A percentile compares a stretch with the other conserved stretches of the same genome.
These are phyloP conservation scores for Alauda arvensis DNA, from an alignment of 2,797 vertebrate species.

Conservation along the genomic window DNA sequence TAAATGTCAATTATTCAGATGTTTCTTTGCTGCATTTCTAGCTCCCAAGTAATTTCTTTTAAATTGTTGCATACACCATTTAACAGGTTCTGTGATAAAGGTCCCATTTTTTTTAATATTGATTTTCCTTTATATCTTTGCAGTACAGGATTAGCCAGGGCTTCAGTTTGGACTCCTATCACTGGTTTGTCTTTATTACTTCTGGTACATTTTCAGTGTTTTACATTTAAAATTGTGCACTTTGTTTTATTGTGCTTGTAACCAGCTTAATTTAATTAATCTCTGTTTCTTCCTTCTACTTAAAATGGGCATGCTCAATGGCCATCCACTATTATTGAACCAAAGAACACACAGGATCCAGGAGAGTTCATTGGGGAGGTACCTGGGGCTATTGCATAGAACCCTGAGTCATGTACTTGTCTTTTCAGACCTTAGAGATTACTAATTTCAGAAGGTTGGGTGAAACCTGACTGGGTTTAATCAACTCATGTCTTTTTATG, in stretches of 20 bases:
- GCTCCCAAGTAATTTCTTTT: conserved; percentile 30
- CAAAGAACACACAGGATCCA: not conserved
- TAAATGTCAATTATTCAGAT: conserved; percentile 43
- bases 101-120: not conserved
- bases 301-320: not conserved
- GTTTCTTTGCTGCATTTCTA: conserved; percentile 2
- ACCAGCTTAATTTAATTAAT: not conserved
- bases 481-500: not conserved
- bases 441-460: not conserved
- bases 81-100: conserved; percentile 25
- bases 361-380: not conserved
- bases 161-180: not conserved
- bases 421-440: not conserved
- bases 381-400: not conserved
- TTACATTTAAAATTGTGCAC: conserved; percentile 23
- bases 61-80: conserved; percentile 37
- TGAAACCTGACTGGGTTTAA: not conserved
- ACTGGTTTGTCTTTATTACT: conserved; percentile 46
- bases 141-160: not conserved
- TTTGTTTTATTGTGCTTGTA: not conserved
- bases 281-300: not conserved
- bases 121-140: conserved; percentile 35
- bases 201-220: conserved; percentile 44
- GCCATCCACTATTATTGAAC: not conserved
- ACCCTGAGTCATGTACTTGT: not conserved